Percentiles rank a stretch among this genome's conserved stretches.
Conservation (phyloP, 2,797 vertebrate genomes). For the Galago senegalensis region DNA sequence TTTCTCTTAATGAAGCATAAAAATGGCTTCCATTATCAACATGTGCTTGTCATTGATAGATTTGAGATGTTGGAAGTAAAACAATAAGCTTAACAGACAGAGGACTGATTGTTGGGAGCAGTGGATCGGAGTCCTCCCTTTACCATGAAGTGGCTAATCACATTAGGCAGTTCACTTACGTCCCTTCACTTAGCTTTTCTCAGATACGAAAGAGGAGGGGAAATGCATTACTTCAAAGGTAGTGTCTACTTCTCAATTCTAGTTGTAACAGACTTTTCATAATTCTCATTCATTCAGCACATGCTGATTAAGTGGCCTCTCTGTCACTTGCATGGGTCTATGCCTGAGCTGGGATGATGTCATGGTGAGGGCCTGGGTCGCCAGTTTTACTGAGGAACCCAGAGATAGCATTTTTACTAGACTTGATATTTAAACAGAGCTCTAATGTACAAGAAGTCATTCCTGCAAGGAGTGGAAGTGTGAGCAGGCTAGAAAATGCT, state of each 20-base stretch:
- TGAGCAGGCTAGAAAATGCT: neutral
- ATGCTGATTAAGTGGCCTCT: neutral
- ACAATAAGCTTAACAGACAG: neutral
- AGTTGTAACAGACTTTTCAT: neutral
- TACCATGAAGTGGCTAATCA: neutral
- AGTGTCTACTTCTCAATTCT: neutral
- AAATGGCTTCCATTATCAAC: neutral
- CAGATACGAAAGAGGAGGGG: neutral
- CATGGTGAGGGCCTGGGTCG: neutral
- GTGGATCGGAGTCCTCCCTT: neutral
- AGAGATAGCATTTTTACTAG: neutral
- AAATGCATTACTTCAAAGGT: neutral
- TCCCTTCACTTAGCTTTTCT: neutral
- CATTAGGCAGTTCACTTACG: neutral
- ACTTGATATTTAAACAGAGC: neutral
- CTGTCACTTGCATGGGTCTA: neutral
- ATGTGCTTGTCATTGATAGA: neutral
- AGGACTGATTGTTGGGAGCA: neutral
- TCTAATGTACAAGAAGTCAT: neutral
- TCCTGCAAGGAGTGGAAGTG: neutral
- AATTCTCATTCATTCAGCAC: conserved; percentile 1
- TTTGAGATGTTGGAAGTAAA: neutral
- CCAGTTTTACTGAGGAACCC: neutral
- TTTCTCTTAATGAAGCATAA: neutral
- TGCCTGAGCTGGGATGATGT: neutral